Evolutionary conservation across 1,140 invertebrate genomes (phyloP).

Genomic region (Zaprionus camerounensis): DNA sequence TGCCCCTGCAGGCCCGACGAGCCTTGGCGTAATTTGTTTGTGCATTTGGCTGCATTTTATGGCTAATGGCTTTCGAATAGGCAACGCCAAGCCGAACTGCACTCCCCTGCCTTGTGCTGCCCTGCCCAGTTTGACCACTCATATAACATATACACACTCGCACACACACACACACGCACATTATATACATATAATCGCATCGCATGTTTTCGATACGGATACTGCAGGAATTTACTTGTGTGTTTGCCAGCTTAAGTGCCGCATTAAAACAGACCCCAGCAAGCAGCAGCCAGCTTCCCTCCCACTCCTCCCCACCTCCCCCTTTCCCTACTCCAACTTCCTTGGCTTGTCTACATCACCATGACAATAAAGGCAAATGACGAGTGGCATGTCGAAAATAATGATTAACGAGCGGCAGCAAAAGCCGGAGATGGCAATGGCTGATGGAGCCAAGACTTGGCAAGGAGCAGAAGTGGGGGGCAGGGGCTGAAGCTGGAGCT

Average conservation of each 20-base stretch:
- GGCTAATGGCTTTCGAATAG: slow-evolving; percentile 81
- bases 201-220: slow-evolving; percentile 11
- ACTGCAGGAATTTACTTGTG: slow-evolving; percentile 6
- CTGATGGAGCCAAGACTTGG: not conserved
- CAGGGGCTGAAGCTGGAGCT: not conserved
- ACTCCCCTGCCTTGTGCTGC: slow-evolving; percentile 22
- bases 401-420: slow-evolving; percentile 72
- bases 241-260: slow-evolving; percentile 77
- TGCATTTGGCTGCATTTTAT: slow-evolving; percentile 76
- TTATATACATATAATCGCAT: slow-evolving; percentile 1
- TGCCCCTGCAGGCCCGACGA: not conserved
- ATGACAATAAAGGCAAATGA: slow-evolving; percentile 83
- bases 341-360: slow-evolving; percentile 58
- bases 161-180: not conserved
- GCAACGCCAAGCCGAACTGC: not conserved
- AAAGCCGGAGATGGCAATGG: slow-evolving; percentile 29
- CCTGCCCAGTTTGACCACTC: slow-evolving; percentile 41
- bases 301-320: too few species aligned
- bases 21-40: slow-evolving; percentile 62
- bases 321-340: not conserved
- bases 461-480: slow-evolving; percentile 28
- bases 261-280: slow-evolving; percentile 67
- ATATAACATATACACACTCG: not conserved
- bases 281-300: slow-evolving; percentile 15
- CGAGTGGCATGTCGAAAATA: slow-evolving; percentile 81